phyloP scores from a whole-genome alignment of 2,797 vertebrate species.

The Macropus fuliginosus region DNA sequence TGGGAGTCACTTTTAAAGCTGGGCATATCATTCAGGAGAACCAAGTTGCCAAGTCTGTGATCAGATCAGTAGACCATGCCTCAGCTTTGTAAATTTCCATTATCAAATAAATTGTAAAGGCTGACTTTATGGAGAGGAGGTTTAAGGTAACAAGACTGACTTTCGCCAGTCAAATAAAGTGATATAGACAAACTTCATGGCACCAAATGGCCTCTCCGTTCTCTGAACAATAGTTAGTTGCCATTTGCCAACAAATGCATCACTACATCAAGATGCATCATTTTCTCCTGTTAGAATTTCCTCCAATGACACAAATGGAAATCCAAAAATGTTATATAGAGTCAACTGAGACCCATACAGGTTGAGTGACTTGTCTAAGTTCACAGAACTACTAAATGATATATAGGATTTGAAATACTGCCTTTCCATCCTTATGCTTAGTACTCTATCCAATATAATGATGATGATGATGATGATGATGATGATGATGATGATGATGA shows the following conservation, averaged over 20 bases:
- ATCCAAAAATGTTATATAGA: background rate
- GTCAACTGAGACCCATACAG: background rate
- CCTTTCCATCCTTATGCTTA: background rate
- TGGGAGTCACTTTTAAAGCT: slow-evolving; percentile 32
- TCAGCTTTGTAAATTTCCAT: background rate
- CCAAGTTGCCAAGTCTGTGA: background rate
- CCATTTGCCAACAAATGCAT: slow-evolving; percentile 10
- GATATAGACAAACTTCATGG: background rate
- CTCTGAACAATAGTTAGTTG: background rate
- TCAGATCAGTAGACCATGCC: background rate
- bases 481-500: no score
- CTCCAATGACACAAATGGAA: background rate
- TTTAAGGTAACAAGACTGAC: background rate
- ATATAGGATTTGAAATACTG: background rate
- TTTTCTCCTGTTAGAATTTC: background rate
- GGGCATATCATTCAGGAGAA: slow-evolving; percentile 1
- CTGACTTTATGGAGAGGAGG: background rate
- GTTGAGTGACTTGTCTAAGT: background rate
- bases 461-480: no score
- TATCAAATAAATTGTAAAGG: background rate
- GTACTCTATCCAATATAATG: background rate
- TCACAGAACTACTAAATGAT: background rate
- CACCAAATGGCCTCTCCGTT: slow-evolving; percentile 14
- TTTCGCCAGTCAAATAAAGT: background rate
- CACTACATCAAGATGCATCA: background rate